Evolutionary conservation across 2,797 vertebrate species (phyloP).

Genomic region (Cyclura pinguis): DNA sequence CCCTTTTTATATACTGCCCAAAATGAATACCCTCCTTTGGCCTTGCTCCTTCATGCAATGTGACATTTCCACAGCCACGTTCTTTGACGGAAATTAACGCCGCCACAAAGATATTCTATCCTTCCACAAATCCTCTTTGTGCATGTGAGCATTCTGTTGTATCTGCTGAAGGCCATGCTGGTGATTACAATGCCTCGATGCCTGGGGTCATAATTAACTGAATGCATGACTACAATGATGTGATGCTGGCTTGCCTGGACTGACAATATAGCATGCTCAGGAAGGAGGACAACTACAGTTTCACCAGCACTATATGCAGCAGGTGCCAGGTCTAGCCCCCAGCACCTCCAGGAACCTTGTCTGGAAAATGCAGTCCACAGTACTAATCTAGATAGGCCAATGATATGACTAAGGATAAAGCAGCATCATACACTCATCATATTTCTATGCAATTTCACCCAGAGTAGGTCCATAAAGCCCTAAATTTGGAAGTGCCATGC

Average conservation of each 20-base stretch:
- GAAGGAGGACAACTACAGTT: not conserved
- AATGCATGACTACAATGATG: slow-evolving; percentile 8
- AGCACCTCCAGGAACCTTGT: not conserved
- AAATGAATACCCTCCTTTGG: not conserved
- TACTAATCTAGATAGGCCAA: no score
- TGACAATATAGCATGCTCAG: not conserved
- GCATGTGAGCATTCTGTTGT: not conserved
- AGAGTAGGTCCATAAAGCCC: not conserved
- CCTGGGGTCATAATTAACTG: not conserved
- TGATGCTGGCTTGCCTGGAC: not conserved
- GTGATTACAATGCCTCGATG: not conserved
- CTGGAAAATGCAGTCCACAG: no score
- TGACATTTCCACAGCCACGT: not conserved
- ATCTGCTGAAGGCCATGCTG: not conserved
- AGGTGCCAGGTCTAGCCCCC: no score
- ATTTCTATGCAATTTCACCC: not conserved
- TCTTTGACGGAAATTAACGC: not conserved
- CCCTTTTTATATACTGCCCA: not conserved
- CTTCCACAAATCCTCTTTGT: not conserved
- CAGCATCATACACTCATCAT: not conserved
- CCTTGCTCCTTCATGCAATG: not conserved
- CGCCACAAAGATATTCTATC: not conserved
- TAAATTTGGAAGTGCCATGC: not conserved
- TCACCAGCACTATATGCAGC: no score
- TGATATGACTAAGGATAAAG: not conserved